A percentile compares a stretch with the other conserved stretches of the same genome.
These are phyloP conservation scores for Marronus borbonicus DNA, from an alignment of 2,888 invertebrate genomes.

Conservation along the genomic window DNA sequence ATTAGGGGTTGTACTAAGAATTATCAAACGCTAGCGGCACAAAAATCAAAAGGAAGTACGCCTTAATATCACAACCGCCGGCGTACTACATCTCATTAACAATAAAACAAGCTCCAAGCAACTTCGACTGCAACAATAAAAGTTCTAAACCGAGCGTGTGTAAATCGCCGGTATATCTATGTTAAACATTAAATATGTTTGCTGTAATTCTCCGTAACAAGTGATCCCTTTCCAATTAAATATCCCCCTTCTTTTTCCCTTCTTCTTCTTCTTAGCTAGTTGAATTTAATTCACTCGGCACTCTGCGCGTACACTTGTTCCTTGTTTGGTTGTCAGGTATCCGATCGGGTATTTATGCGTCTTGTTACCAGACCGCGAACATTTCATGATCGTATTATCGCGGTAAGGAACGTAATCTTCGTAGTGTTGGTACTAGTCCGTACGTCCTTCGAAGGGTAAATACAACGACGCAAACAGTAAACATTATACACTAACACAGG, in stretches of 20 bases:
- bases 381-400: slow-evolving; percentile 56
- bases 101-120: slow-evolving; percentile 31
- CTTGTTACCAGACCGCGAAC: slow-evolving; percentile 54
- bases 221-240: slow-evolving; percentile 52
- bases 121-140: slow-evolving; percentile 27
- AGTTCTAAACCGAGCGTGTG: slow-evolving; percentile 36
- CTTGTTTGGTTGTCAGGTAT: slow-evolving; percentile 55
- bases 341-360: slow-evolving; percentile 55
- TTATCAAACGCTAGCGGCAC: no score
- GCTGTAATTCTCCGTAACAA: slow-evolving; percentile 50
- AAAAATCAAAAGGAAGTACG: no score
- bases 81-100: slow-evolving; percentile 5
- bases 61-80: background rate
- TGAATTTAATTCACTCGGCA: slow-evolving; percentile 53
- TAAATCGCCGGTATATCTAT: slow-evolving; percentile 50
- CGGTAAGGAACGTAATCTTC: slow-evolving; percentile 50
- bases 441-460: slow-evolving; percentile 28
- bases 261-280: slow-evolving; percentile 24
- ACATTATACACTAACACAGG: slow-evolving; percentile 19
- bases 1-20: no score
- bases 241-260: slow-evolving; percentile 49
- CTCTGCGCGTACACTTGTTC: slow-evolving; percentile 53
- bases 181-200: slow-evolving; percentile 53
- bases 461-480: slow-evolving; percentile 22
- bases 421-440: slow-evolving; percentile 36